Percentiles rank a stretch among this genome's conserved stretches.
phyloP scores from a whole-genome alignment of 2,888 invertebrate species.

The Leucoma salicis region DNA sequence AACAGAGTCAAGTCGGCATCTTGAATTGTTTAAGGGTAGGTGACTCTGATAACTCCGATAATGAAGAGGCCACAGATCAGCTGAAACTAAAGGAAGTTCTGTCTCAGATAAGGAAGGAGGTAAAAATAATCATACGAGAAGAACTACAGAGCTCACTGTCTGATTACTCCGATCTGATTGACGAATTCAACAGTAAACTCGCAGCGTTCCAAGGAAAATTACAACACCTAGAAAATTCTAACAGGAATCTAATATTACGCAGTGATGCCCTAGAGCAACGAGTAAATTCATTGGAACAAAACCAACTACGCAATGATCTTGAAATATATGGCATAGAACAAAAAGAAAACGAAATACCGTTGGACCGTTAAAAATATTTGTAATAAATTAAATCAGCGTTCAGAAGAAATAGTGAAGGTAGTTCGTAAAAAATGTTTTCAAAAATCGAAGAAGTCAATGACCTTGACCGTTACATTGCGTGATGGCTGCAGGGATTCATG shows the following conservation, averaged over 20 bases:
- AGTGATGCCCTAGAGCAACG: no score
- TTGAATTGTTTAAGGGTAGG: no score
- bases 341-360: neutral
- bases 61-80: no score
- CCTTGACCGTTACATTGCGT: neutral
- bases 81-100: no score
- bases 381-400: neutral
- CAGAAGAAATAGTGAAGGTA: neutral
- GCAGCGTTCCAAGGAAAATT: neutral
- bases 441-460: neutral
- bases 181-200: constrained; percentile 4
- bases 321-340: constrained; percentile 1
- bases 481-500: constrained; percentile 1
- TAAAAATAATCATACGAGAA: neutral
- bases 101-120: no score
- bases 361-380: neutral
- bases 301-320: constrained; percentile 1
- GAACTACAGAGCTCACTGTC: constrained; percentile 2
- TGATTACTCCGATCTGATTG: constrained; percentile 3
- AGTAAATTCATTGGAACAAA: no score
- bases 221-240: no score
- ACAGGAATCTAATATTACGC: no score
- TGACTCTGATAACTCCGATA: no score
- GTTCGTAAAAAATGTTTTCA: neutral
- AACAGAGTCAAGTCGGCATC: no score